Percentiles rank a stretch among this genome's conserved stretches.
Conservation (phyloP, 1,140 invertebrate genomes). For the Bilobella aurantiaca region DNA sequence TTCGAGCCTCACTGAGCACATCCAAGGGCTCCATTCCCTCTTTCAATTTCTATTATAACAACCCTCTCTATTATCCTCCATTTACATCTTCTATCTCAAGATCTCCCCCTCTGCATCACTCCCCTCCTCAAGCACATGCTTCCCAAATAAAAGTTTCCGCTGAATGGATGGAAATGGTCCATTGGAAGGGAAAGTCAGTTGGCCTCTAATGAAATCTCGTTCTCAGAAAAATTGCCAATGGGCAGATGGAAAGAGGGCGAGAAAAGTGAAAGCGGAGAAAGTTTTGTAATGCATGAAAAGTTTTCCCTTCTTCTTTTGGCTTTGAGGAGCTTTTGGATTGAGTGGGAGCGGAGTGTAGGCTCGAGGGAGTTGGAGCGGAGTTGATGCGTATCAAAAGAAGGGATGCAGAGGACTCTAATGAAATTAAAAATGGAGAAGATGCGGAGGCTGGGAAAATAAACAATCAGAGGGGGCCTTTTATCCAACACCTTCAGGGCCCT, state of each 20-base stretch:
- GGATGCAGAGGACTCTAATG: slow-evolving; percentile 31
- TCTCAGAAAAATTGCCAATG: not conserved
- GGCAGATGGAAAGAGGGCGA: slow-evolving; percentile 3
- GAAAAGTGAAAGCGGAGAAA: slow-evolving; percentile 8
- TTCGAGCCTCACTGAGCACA: slow-evolving; percentile 25
- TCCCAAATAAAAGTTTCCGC: not conserved
- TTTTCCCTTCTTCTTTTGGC: not conserved
- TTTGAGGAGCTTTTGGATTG: not conserved
- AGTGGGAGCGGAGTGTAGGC: slow-evolving; percentile 7
- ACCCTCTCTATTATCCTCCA: slow-evolving; percentile 10
- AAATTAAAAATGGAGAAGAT: slow-evolving; percentile 31
- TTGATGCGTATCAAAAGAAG: slow-evolving; percentile 30
- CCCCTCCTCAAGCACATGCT: no score
- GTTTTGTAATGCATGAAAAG: slow-evolving; percentile 7
- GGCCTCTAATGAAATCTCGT: not conserved
- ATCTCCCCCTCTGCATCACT: slow-evolving; percentile 17
- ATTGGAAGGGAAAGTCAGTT: not conserved
- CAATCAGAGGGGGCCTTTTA: slow-evolving; percentile 22
- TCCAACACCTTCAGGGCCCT: slow-evolving; percentile 26
- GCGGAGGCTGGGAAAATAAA: slow-evolving; percentile 15
- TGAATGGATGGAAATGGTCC: not conserved
- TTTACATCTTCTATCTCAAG: slow-evolving; percentile 13
- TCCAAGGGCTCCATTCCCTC: not conserved
- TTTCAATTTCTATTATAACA: slow-evolving; percentile 4
- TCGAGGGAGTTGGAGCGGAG: slow-evolving; percentile 19